Percentiles rank a stretch among this genome's conserved stretches.
These are phyloP conservation scores for Drosophila picticornis DNA, from an alignment of 2,888 invertebrate genomes.

Conservation along the genomic window DNA sequence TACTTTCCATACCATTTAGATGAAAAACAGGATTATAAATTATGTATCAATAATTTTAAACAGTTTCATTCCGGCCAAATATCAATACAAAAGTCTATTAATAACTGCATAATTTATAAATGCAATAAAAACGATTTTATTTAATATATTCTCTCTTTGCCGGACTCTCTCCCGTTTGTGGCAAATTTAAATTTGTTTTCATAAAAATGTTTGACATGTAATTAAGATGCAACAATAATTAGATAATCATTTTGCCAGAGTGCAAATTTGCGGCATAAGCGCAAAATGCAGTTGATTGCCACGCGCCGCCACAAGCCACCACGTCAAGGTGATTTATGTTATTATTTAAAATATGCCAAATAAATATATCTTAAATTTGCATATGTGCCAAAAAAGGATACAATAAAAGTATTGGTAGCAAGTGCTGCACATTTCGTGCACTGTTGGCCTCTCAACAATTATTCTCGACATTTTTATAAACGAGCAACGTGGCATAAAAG, in stretches of 20 bases:
- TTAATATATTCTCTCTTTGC: background rate
- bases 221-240: slow-evolving; percentile 60
- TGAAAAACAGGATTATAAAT: slow-evolving; percentile 18
- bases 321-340: slow-evolving; percentile 24
- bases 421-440: slow-evolving; percentile 32
- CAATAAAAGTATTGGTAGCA: slow-evolving; percentile 18
- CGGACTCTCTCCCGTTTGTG: background rate
- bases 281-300: slow-evolving; percentile 30
- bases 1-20: background rate
- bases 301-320: slow-evolving; percentile 15
- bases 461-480: slow-evolving; percentile 45
- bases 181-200: slow-evolving; percentile 29
- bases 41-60: slow-evolving; percentile 23
- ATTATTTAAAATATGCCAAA: slow-evolving; percentile 7
- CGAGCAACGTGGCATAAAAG: slow-evolving; percentile 15
- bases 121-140: slow-evolving; percentile 5
- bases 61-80: slow-evolving; percentile 16
- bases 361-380: slow-evolving; percentile 36
- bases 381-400: slow-evolving; percentile 27
- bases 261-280: slow-evolving; percentile 17
- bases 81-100: slow-evolving; percentile 2
- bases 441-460: slow-evolving; percentile 46
- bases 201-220: slow-evolving; percentile 37
- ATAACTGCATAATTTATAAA: slow-evolving; percentile 1
- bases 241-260: slow-evolving; percentile 56